Base-by-base conservation (phyloP, 2,113 vertebrate genomes). In the Hippocampus comes region DNA sequence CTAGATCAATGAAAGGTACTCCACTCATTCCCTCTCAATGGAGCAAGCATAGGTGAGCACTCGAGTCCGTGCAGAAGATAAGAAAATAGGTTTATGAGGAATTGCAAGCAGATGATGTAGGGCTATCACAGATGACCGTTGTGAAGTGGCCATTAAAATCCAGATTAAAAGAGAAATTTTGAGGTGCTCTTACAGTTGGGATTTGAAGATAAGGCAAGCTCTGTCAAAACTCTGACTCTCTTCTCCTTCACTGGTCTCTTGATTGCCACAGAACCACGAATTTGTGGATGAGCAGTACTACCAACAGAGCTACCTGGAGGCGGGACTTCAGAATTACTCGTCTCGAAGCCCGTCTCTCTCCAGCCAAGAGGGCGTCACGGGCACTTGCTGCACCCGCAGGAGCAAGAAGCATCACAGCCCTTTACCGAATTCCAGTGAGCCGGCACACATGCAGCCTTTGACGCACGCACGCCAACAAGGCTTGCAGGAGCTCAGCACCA, bases 401-500 rank as follows among this genome's bases (percentile, higher is more conserved):
- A 88, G 86, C 91, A 98, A 96, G 93, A 98, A 96, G 89, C 94
- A 86, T 77, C 89, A 91, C 79, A 91, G 92, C 0, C 96, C 95
- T 81, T 92, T 98, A 65, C 93, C 95, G 70, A 98, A 97, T 66
- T 94, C 94, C 87, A 96, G 90, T 30, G 91, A 92, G 70, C 92
- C 94, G 0, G 93, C 95, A 0, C 93, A 94, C 73, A 91, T 96
- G 68, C 93, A 94, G 66, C 94, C 95, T 82, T 93, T 96, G 93
- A 94, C 73, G 87, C 77, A 94, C 78, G 92, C 94, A 0, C 94
- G 94, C 34, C 93, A 94, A 61, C 94, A 95, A 55, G 95, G 94
- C 83, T 92, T 99, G 89, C 97, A 99, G 87, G 97, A 99, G 90
- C 97, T 99, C 88, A 99, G 97, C 91, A 96, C 97, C 74, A 96